phyloP scores from a whole-genome alignment of 1,140 invertebrate species.

The Mizuhopecten yessoensis region DNA sequence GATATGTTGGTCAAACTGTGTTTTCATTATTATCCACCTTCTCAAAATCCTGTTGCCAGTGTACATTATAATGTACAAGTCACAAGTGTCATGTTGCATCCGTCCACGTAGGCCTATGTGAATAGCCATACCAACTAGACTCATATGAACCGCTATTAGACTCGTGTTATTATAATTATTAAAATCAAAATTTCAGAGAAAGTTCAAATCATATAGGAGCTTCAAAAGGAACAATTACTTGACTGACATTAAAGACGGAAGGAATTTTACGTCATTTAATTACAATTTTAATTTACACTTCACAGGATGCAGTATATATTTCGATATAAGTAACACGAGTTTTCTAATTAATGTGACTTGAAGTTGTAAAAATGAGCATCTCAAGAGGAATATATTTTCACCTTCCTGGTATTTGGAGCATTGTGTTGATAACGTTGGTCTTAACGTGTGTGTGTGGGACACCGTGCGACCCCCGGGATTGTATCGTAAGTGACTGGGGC shows the following conservation, averaged over 20 bases:
- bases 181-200: background rate
- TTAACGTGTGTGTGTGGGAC: background rate
- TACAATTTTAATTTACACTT: too few relatives aligned
- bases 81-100: background rate
- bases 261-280: background rate
- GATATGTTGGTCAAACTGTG: background rate
- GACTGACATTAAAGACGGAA: background rate
- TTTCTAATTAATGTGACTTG: background rate
- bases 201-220: background rate
- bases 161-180: background rate
- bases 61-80: background rate
- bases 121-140: background rate
- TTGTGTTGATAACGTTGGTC: background rate
- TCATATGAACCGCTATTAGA: background rate
- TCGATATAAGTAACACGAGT: background rate
- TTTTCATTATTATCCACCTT: slow-evolving; percentile 13
- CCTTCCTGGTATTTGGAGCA: background rate
- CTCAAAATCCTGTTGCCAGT: background rate
- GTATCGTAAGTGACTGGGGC: slow-evolving; percentile 64
- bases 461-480: slow-evolving; percentile 59
- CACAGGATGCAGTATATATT: background rate
- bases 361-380: background rate
- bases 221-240: background rate
- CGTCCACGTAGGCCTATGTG: background rate
- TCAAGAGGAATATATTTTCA: background rate